These are phyloP conservation scores for Platysteira castanea DNA, from an alignment of 2,113 vertebrate genomes.

Conservation along the genomic window DNA sequence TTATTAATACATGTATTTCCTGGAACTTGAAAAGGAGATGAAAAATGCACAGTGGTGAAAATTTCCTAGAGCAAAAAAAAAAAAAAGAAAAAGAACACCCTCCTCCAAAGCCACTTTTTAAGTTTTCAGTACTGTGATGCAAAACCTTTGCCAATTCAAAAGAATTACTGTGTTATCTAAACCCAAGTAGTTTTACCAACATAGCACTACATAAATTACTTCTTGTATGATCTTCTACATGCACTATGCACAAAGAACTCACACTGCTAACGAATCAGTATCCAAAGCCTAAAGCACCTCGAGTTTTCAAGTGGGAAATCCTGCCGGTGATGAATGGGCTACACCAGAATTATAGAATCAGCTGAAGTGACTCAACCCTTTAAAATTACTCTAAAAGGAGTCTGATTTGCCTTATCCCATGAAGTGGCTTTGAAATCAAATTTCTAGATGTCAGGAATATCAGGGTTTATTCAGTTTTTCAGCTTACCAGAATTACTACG, in stretches of 20 bases:
- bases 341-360: background rate
- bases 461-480: background rate
- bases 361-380: background rate
- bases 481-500: background rate
- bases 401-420: background rate
- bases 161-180: background rate
- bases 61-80: fast-evolving
- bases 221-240: background rate
- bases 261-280: background rate
- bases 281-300: fast-evolving
- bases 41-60: fast-evolving
- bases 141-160: background rate
- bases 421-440: background rate
- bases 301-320: background rate
- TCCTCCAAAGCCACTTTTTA: background rate
- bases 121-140: background rate
- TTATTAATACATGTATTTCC: background rate
- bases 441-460: background rate
- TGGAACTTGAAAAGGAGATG: background rate
- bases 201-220: fast-evolving
- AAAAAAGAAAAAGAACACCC: background rate
- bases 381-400: background rate
- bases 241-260: background rate
- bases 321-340: fast-evolving
- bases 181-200: background rate